Percentiles rank a stretch among this genome's conserved stretches.
These are phyloP conservation scores for Phylloscopus trochilus DNA, from an alignment of 2,113 vertebrate genomes.

Conservation along the genomic window DNA sequence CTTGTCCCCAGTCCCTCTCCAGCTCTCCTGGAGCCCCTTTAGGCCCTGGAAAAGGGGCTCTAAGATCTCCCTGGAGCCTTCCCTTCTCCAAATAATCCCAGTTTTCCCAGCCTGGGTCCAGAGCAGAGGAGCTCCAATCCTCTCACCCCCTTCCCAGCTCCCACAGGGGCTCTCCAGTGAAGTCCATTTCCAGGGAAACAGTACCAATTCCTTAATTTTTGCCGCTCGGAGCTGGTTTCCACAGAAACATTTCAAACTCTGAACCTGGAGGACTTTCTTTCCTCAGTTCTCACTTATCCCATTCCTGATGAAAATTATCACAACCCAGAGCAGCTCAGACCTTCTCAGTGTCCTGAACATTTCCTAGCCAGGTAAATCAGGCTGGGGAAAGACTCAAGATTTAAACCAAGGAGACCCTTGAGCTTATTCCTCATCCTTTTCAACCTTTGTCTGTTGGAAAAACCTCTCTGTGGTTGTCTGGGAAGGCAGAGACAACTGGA, in stretches of 20 bases:
- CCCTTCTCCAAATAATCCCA: neutral
- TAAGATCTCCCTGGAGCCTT: neutral
- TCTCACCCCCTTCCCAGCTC: neutral
- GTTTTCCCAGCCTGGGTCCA: neutral
- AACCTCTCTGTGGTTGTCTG: neutral
- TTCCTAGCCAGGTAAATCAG: neutral
- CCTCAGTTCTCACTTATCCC: neutral
- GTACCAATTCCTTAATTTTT: neutral
- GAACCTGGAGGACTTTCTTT: neutral
- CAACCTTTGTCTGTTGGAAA: neutral
- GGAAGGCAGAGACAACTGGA: slow-evolving; percentile 62
- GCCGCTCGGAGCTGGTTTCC: neutral
- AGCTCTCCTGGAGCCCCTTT: neutral
- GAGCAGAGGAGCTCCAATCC: neutral
- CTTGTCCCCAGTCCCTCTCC: neutral
- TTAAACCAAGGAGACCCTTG: neutral
- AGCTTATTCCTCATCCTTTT: neutral
- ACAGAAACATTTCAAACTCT: neutral
- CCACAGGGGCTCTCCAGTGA: neutral
- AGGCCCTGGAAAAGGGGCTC: neutral
- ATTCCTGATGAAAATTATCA: neutral
- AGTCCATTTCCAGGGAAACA: neutral
- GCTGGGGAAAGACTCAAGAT: neutral
- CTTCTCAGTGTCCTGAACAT: fast-evolving
- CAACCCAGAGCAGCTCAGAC: neutral